A percentile compares a stretch with the other conserved stretches of the same genome.
Conservation (phyloP, 1,140 invertebrate genomes). For the Dreissena rostriformis region DNA sequence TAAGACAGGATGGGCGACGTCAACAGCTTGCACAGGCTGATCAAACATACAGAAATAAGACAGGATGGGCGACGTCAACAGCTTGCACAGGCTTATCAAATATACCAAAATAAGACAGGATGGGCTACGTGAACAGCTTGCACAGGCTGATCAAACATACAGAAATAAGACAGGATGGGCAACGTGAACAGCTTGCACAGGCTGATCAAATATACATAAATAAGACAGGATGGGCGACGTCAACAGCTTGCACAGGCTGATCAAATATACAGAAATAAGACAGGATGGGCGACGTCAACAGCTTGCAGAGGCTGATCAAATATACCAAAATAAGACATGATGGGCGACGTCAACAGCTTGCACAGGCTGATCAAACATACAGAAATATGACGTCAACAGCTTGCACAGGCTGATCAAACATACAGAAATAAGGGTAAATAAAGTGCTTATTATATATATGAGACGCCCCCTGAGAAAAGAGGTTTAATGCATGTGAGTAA, state of each 20-base stretch:
- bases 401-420: conserved; percentile 86
- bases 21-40: conserved; percentile 90
- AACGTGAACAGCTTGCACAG: conserved; percentile 94
- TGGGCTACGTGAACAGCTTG: conserved; percentile 91
- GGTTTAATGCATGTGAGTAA: too few species aligned
- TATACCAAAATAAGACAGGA: too few species aligned
- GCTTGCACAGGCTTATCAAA: conserved; percentile 88
- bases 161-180: conserved; percentile 88
- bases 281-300: conserved; percentile 92
- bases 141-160: conserved; percentile 88
- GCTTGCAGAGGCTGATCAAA: conserved; percentile 88
- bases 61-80: conserved; percentile 92
- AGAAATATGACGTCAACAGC: conserved; percentile 93
- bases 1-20: conserved; percentile 91
- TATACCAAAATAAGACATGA: too few species aligned
- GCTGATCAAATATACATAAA: too few species aligned
- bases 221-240: conserved; percentile 91
- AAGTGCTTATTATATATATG: too few species aligned
- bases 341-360: conserved; percentile 91
- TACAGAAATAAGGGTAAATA: too few species aligned
- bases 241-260: conserved; percentile 90
- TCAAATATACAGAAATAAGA: too few species aligned
- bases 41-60: too few species aligned
- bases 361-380: conserved; percentile 88
- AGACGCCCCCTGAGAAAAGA: too few species aligned